These are phyloP conservation scores for Flabesymbios commensalis DNA, from an alignment of 2,888 invertebrate genomes.

Conservation along the genomic window DNA sequence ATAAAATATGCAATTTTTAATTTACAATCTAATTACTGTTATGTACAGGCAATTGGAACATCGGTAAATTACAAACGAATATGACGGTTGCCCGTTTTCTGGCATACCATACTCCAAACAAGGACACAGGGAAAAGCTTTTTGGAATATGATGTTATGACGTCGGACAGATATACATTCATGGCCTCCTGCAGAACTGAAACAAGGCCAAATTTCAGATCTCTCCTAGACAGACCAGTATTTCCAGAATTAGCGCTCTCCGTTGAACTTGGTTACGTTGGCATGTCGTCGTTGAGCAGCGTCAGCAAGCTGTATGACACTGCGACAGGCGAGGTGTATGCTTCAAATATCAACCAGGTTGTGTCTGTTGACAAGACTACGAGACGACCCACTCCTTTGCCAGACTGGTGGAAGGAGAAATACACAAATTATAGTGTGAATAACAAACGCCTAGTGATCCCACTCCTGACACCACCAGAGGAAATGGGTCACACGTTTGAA, in stretches of 20 bases:
- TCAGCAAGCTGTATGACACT: constrained; percentile 12
- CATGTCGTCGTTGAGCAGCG: constrained; percentile 24
- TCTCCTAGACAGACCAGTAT: constrained; percentile 4
- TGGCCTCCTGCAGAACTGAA: constrained; percentile 25
- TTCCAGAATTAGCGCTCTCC: constrained; percentile 14
- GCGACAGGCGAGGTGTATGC: constrained; percentile 32
- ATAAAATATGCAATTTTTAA: no score
- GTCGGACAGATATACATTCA: constrained; percentile 26
- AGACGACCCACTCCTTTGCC: constrained; percentile 45
- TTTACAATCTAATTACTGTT: no score
- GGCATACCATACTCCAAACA: constrained; percentile 21
- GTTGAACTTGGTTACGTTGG: constrained; percentile 32
- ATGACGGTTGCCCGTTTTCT: constrained; percentile 22
- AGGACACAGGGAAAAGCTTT: constrained; percentile 18
- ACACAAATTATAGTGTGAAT: constrained; percentile 30
- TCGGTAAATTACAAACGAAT: constrained; percentile 19
- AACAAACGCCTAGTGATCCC: constrained; percentile 37
- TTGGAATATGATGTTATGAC: constrained; percentile 31
- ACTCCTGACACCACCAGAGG: constrained; percentile 34
- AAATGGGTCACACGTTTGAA: constrained; percentile 17
- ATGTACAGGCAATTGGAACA: constrained; percentile 23
- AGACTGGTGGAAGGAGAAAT: constrained; percentile 52
- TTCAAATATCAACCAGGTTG: constrained; percentile 41
- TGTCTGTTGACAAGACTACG: constrained; percentile 43
- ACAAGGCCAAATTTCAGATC: constrained; percentile 18